A percentile compares a stretch with the other conserved stretches of the same genome.
Conservation (phyloP, 2,113 vertebrate species). For the Verasper variegatus region DNA sequence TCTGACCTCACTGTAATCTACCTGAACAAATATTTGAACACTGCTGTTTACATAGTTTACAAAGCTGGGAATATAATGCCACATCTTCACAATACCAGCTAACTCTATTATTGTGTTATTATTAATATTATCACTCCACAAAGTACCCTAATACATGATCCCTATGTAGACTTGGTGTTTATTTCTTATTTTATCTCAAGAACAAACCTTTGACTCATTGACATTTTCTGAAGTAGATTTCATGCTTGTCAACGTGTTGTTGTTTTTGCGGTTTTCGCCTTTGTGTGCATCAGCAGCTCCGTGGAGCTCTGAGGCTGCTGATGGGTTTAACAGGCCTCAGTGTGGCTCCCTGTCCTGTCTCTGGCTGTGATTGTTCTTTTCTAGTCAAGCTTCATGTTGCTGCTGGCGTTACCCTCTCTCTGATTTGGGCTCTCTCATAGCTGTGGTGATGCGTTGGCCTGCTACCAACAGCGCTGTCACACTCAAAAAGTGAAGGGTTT, state of each 20-base stretch:
- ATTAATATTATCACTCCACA: neutral
- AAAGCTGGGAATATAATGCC: neutral
- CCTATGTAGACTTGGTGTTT: neutral
- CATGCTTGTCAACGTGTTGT: neutral
- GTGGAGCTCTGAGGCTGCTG: conserved; percentile 1
- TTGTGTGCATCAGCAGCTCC: conserved; percentile 1
- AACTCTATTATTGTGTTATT: neutral
- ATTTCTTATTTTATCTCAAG: neutral
- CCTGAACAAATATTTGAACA: conserved; percentile 12
- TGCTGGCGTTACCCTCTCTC: conserved; percentile 24
- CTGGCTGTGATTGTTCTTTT: conserved; percentile 27
- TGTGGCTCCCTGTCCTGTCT: conserved; percentile 30
- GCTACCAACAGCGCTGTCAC: conserved; percentile 9
- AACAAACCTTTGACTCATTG: neutral
- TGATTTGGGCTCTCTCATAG: conserved; percentile 12
- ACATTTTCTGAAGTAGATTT: neutral
- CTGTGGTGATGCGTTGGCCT: conserved; percentile 18
- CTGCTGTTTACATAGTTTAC: neutral
- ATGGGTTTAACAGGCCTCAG: conserved; percentile 51
- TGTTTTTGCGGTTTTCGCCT: conserved; percentile 9
- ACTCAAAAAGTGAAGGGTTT: conserved; percentile 29
- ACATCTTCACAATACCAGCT: neutral
- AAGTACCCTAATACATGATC: neutral
- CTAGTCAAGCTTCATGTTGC: conserved; percentile 11
- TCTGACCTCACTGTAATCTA: neutral